Evolutionary conservation across 1,140 invertebrate species (phyloP), one percentile per base, ranked within the genome.

Genomic region (Sinella curviseta): DNA sequence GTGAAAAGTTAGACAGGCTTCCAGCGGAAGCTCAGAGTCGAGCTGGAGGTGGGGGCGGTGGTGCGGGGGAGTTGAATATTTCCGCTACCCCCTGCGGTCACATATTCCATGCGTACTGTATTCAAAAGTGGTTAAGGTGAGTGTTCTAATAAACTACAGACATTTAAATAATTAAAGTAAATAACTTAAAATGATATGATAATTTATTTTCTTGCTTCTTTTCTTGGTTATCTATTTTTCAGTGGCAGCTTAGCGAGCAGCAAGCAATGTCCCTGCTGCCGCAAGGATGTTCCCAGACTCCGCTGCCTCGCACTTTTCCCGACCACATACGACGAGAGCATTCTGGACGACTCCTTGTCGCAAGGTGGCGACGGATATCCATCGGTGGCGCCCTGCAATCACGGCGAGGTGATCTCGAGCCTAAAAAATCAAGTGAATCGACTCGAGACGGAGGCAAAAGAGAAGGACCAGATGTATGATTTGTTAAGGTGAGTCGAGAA

Each of bases 61-160:
- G 17, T 28, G 67, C 12, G 1, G 14, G 60, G 24, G 33, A 74
- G 17, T 4, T 78, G 4, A 78, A 78, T 75, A 78, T 78, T 26
- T 74, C 78, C 0, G 39, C 70, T 17, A 55, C 78, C 24, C 78
- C 78, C 0, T 78, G 78, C 60, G 78, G 78, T 0, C 78, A 78
- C 30, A 65, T 78, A 26, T 78, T 78, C n/a, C 78, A 78, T 57
- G n/a, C 78, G 12, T 78, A 78, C 48, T 78, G 78, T 36, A 78
- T 78, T 36, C 39, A 78, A 60, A 78, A 78, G 57, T 78, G 78
- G 78, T 20, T 78, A 36, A 74, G n/a, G 78, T 78, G 17, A 31
- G 54, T 35, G 60, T 28, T 48, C 39, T 48, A 48, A 48, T 48
- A n/a, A n/a, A n/a, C n/a, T n/a, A n/a, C n/a, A n/a, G n/a, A n/a